These are phyloP conservation scores for Calidris pygmaea DNA, from an alignment of 2,113 vertebrate species.

Conservation along the genomic window DNA sequence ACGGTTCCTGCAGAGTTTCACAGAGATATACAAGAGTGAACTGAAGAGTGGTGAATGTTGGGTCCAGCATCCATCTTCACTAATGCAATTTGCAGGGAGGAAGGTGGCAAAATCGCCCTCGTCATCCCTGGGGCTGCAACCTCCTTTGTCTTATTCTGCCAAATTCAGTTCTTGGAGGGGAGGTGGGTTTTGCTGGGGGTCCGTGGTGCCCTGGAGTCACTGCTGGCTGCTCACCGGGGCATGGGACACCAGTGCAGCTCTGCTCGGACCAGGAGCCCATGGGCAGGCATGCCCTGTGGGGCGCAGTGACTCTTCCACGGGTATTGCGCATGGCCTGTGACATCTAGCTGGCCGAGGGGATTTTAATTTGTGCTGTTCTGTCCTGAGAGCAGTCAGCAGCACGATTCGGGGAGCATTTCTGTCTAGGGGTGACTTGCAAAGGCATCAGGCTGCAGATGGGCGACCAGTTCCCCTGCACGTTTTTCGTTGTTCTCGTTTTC, in stretches of 20 bases:
- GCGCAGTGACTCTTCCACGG: not conserved
- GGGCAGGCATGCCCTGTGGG: rapidly evolving
- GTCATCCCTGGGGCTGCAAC: not conserved
- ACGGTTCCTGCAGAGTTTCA: not conserved
- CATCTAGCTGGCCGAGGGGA: not conserved
- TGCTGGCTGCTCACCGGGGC: not conserved
- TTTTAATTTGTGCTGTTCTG: not conserved
- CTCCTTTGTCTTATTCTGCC: not conserved
- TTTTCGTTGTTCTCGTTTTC: not conserved
- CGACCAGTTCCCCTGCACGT: rapidly evolving
- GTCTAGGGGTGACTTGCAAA: not conserved
- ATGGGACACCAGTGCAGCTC: not conserved
- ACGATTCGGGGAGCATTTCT: not conserved
- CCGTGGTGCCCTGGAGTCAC: rapidly evolving
- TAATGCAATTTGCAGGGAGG: rapidly evolving
- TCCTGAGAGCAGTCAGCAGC: not conserved
- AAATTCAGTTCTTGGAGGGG: not conserved
- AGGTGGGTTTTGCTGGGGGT: not conserved
- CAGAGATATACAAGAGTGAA: not conserved
- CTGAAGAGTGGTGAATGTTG: not conserved
- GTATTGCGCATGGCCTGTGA: not conserved
- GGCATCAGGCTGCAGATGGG: not conserved
- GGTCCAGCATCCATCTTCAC: not conserved
- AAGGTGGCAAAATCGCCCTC: not conserved
- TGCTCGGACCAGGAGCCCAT: not conserved